Evolutionary conservation across 2,113 vertebrate genomes (phyloP).

Genomic region (Sporophila hypoxantha): DNA sequence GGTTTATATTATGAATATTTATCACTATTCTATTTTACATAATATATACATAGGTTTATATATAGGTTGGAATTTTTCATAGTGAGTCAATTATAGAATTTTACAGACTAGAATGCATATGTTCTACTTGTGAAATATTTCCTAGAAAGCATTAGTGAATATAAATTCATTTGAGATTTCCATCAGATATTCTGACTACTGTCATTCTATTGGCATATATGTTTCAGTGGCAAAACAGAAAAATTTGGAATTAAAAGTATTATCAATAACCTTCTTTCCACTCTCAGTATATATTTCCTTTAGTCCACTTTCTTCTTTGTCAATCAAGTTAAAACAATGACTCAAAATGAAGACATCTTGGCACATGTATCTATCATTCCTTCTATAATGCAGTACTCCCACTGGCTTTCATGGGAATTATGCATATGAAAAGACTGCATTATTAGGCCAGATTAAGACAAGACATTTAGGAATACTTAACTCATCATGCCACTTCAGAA

Average conservation of each 20-base stretch:
- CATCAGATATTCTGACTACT: not conserved
- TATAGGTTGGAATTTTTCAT: not conserved
- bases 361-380: not conserved
- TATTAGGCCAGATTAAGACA: not conserved
- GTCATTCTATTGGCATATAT: not conserved
- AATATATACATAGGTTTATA: not conserved
- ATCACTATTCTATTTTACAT: not conserved
- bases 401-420: not conserved
- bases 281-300: not conserved
- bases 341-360: not conserved
- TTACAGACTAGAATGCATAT: not conserved
- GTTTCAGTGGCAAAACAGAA: not conserved
- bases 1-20: conserved; percentile 5
- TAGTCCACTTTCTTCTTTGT: not conserved
- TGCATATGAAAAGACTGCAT: not conserved
- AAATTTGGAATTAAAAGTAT: not conserved
- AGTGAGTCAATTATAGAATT: not conserved
- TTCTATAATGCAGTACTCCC: not conserved
- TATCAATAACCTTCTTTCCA: not conserved
- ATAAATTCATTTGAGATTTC: not conserved
- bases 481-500: not conserved
- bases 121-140: not conserved
- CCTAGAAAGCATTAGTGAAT: not conserved
- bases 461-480: conserved; percentile 10
- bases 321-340: not conserved